These are phyloP conservation scores for Auanema freiburgensis DNA, from an alignment of 2,888 invertebrate species.

Conservation along the genomic window DNA sequence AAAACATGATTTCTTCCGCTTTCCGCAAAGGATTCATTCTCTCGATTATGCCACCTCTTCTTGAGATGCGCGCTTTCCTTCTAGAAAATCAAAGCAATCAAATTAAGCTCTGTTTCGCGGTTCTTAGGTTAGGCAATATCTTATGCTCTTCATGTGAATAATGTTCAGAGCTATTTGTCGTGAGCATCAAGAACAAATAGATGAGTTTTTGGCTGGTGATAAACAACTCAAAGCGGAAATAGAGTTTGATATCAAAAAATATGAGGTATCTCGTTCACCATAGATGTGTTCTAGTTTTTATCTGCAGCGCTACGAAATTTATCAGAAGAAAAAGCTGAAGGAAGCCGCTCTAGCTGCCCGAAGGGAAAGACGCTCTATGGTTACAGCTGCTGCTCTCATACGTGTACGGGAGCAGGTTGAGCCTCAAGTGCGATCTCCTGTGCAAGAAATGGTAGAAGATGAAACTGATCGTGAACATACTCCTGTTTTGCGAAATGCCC, in stretches of 20 bases:
- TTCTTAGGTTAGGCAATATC: slow-evolving; percentile 1
- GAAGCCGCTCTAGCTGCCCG: no score
- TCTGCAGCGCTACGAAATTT: no score
- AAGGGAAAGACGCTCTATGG: no score
- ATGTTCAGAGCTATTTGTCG: slow-evolving; percentile 25
- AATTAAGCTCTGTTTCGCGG: slow-evolving; percentile 14
- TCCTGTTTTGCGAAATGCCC: no score
- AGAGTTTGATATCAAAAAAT: slow-evolving; percentile 28
- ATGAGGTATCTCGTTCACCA: slow-evolving; percentile 11
- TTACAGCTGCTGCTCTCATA: no score
- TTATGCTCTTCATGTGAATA: no score
- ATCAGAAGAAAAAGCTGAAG: no score
- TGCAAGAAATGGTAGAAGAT: no score
- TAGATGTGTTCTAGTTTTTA: background rate
- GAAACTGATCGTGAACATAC: no score
- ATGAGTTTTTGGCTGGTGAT: slow-evolving; percentile 31
- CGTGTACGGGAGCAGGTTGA: no score
- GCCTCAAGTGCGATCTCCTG: no score
- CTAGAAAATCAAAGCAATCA: slow-evolving; percentile 19
- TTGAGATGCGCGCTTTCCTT: slow-evolving; percentile 29
- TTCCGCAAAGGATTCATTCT: slow-evolving; percentile 38
- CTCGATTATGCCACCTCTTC: slow-evolving; percentile 35
- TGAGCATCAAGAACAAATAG: slow-evolving; percentile 32
- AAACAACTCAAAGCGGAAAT: slow-evolving; percentile 36
- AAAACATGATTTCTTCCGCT: slow-evolving; percentile 30